Percentiles rank a stretch among this genome's conserved stretches.
Evolutionary conservation across 2,797 vertebrate species (phyloP).

Genomic region (Spatula versicolor): DNA sequence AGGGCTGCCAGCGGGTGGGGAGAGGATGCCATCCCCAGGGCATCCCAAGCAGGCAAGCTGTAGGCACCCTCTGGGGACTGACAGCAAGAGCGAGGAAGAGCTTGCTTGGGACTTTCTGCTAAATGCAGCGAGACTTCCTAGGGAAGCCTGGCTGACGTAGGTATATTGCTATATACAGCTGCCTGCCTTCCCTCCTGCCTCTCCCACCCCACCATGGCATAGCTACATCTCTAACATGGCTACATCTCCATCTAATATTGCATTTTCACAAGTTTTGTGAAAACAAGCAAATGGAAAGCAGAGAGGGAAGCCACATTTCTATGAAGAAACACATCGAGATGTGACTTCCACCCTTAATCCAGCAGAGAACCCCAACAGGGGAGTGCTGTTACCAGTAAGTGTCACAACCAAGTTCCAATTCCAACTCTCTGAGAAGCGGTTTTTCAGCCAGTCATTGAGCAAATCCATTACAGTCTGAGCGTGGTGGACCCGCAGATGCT

Average conservation of each 20-base stretch:
- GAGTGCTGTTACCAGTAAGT: not conserved
- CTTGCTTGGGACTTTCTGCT: not conserved
- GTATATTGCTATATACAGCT: not conserved
- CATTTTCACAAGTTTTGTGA: not conserved
- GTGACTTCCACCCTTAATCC: not conserved
- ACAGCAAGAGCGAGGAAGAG: not conserved
- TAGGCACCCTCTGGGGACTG: not conserved
- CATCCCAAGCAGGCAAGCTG: not conserved
- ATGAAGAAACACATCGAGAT: not conserved
- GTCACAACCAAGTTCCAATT: not conserved
- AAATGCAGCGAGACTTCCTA: not conserved
- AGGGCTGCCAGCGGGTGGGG: not conserved
- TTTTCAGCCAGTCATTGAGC: not conserved
- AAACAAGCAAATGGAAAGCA: not conserved
- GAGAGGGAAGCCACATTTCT: not conserved
- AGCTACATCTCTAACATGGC: not conserved
- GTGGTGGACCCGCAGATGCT: not conserved
- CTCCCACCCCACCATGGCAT: not conserved
- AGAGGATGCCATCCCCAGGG: not conserved
- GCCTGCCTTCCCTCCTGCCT: not conserved
- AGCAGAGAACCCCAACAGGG: not conserved
- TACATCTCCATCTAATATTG: not conserved
- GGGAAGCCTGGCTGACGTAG: rapidly evolving
- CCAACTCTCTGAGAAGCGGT: not conserved
- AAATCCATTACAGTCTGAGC: not conserved